Conservation (phyloP, 2,113 vertebrate genomes). For the Arothron firmamentum region DNA sequence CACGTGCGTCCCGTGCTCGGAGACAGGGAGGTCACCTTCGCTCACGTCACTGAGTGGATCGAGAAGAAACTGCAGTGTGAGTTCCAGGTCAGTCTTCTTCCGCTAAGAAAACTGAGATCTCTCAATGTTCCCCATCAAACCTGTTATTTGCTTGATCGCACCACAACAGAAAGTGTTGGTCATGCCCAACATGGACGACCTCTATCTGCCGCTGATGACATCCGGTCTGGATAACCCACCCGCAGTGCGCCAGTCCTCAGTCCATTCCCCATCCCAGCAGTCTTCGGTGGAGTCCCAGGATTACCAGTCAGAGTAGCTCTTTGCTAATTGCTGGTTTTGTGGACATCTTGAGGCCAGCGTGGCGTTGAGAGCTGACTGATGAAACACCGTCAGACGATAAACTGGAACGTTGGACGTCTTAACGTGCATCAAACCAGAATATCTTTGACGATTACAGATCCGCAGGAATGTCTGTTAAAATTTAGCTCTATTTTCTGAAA, state of each 20-base stretch:
- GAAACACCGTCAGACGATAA: no score
- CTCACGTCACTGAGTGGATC: constrained; percentile 84
- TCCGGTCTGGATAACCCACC: constrained; percentile 73
- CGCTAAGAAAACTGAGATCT: no score
- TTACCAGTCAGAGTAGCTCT: constrained; percentile 55
- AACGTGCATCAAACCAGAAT: no score
- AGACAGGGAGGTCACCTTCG: constrained; percentile 82
- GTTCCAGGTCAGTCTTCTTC: constrained; percentile 77
- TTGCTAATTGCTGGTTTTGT: neutral
- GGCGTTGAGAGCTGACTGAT: no score
- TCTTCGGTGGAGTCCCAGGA: constrained; percentile 64
- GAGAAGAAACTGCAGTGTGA: constrained; percentile 83
- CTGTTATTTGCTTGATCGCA: neutral
- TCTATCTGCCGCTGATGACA: constrained; percentile 83
- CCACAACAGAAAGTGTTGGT: constrained; percentile 80
- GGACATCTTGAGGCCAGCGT: no score
- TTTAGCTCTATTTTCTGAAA: no score
- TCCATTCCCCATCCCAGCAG: constrained; percentile 60
- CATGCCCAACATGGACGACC: constrained; percentile 88
- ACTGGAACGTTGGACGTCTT: no score
- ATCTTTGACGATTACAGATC: no score
- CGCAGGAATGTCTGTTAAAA: no score
- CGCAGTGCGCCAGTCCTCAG: constrained; percentile 63
- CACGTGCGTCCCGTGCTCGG: constrained; percentile 81
- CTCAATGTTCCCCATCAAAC: neutral